These are phyloP conservation scores for Elachura formosa DNA, from an alignment of 2,113 vertebrate genomes.

Conservation along the genomic window DNA sequence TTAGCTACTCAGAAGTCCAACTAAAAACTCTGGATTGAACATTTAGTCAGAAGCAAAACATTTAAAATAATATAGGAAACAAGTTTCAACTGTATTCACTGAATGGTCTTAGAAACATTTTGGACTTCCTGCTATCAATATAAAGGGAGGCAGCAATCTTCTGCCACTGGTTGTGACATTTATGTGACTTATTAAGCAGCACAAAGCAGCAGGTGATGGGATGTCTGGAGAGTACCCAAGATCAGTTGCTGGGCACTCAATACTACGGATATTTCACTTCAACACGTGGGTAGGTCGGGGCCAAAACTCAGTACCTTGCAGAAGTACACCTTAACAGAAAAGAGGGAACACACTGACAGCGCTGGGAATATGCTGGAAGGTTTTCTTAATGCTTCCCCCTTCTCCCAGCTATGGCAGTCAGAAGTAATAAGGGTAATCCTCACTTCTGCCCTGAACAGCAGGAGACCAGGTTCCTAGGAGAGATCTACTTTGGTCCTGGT, in stretches of 20 bases:
- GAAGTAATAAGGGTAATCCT: background rate
- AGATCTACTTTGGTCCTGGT: background rate
- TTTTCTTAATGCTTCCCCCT: background rate
- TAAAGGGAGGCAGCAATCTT: background rate
- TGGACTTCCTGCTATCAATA: background rate
- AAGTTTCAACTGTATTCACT: background rate
- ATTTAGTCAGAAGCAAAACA: background rate
- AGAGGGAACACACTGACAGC: background rate
- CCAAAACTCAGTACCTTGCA: background rate
- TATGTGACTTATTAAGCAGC: background rate
- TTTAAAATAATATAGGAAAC: background rate
- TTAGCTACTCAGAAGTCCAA: background rate
- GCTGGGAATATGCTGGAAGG: background rate
- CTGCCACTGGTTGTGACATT: background rate
- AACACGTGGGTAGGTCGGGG: background rate
- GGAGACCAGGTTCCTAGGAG: background rate
- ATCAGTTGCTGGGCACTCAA: background rate
- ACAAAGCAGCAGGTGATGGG: background rate
- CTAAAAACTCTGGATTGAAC: background rate
- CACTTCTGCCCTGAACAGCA: background rate
- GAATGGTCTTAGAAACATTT: background rate
- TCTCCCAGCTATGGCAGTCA: background rate
- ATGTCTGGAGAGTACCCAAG: background rate
- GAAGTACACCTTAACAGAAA: background rate
- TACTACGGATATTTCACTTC: background rate